Conservation (phyloP, 2,113 vertebrate species). For the Myotis yumanensis region DNA sequence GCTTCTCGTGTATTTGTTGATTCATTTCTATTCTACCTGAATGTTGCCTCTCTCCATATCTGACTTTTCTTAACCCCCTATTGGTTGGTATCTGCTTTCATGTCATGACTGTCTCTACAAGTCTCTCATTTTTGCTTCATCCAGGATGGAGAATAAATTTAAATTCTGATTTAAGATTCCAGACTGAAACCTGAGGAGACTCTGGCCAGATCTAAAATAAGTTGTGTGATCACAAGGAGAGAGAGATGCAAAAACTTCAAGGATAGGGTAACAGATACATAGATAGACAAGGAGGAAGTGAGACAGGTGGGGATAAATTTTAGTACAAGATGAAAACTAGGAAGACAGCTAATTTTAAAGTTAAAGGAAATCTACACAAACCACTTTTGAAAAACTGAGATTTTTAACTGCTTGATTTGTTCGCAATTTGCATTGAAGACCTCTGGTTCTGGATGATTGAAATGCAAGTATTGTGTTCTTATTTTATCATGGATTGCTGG, state of each 20-base stretch:
- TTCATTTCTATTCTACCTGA: neutral
- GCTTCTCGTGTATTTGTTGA: neutral
- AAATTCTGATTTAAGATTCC: conserved; percentile 28
- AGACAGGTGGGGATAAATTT: neutral
- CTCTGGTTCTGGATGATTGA: neutral
- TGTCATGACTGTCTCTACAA: neutral
- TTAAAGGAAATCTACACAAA: neutral
- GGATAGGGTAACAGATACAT: neutral
- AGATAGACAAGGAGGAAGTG: conserved; percentile 12
- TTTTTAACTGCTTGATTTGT: neutral
- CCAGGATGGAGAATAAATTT: conserved; percentile 34
- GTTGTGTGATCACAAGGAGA: conserved; percentile 51
- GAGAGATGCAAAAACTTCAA: conserved; percentile 38
- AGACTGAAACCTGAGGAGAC: conserved; percentile 55
- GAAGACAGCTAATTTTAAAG: conserved; percentile 46
- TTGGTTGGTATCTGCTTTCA: conserved; percentile 8
- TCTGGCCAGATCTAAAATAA: conserved; percentile 65
- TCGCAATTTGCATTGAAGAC: neutral
- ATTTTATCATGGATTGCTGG: neutral
- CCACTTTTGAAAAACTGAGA: neutral
- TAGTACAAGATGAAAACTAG: neutral
- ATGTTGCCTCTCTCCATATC: neutral
- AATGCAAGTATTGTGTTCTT: neutral
- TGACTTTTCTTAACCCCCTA: neutral
- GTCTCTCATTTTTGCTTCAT: neutral